Conservation (phyloP, 2,888 invertebrate species). For the Leucania comma region DNA sequence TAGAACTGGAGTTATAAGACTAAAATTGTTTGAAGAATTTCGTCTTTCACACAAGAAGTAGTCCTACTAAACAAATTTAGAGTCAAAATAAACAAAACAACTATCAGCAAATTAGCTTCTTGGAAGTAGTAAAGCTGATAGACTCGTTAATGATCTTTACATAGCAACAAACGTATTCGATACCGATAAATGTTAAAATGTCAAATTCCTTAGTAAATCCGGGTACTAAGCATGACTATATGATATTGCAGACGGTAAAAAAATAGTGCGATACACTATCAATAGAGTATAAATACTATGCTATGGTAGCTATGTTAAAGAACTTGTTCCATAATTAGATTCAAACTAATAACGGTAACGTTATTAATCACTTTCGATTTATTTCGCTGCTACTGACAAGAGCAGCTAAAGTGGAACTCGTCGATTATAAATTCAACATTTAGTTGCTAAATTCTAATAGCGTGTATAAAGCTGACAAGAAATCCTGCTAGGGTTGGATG, state of each 20-base stretch:
- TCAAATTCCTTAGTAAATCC: slow-evolving; percentile 28
- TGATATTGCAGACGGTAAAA: slow-evolving; percentile 10
- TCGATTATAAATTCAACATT: slow-evolving; percentile 32
- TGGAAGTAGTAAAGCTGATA: background rate
- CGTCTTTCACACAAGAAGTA: background rate
- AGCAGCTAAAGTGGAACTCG: slow-evolving; percentile 31
- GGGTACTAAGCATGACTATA: slow-evolving; percentile 28
- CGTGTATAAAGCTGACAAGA: slow-evolving; percentile 19
- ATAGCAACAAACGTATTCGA: slow-evolving; percentile 11
- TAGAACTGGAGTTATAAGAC: slow-evolving; percentile 8
- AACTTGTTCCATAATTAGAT: slow-evolving; percentile 45
- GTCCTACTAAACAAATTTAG: background rate
- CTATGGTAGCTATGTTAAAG: slow-evolving; percentile 11
- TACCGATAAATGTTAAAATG: slow-evolving; percentile 43
- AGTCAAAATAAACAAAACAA: slow-evolving; percentile 3
- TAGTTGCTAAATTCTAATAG: slow-evolving; percentile 31
- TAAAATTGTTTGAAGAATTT: slow-evolving; percentile 26
- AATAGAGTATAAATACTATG: slow-evolving; percentile 11
- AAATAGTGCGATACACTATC: slow-evolving; percentile 16
- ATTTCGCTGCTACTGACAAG: slow-evolving; percentile 46
- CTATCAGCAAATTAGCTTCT: background rate
- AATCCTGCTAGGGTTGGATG: slow-evolving; percentile 19
- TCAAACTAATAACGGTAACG: slow-evolving; percentile 41
- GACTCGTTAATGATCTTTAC: background rate
- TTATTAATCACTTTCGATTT: slow-evolving; percentile 62